These are phyloP conservation scores for Paguma larvata DNA, from an alignment of 2,797 vertebrate species.

Conservation along the genomic window DNA sequence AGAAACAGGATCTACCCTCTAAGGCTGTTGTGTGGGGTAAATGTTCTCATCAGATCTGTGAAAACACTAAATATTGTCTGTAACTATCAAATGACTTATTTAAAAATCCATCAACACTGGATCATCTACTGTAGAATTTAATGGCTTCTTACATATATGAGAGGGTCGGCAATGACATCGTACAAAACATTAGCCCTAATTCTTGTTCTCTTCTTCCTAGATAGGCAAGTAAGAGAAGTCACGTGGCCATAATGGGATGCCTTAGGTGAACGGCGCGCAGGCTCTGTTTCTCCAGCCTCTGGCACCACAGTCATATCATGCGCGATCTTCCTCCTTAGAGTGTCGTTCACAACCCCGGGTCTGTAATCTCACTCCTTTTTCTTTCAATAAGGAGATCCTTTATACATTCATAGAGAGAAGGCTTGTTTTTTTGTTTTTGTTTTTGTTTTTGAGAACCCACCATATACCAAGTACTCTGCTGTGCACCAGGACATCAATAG, in stretches of 20 bases:
- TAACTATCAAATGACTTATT: background rate
- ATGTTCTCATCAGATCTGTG: background rate
- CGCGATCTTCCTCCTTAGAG: background rate
- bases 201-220: background rate
- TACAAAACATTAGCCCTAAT: background rate
- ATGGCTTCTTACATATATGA: background rate
- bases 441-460: background rate
- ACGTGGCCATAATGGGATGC: background rate
- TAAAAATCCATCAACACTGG: background rate
- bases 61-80: background rate
- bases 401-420: background rate
- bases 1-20: background rate
- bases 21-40: background rate
- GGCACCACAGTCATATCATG: fast-evolving
- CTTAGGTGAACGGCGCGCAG: fast-evolving
- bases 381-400: background rate
- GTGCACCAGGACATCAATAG: fast-evolving
- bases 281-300: background rate
- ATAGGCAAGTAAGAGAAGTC: background rate
- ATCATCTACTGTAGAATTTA: background rate
- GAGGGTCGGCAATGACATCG: background rate
- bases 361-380: background rate
- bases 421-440: background rate
- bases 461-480: no score
- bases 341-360: background rate